Evolutionary conservation across 2,797 vertebrate genomes (phyloP), one percentile per base, ranked within the genome.

Genomic region (Halcyon leucocephala): DNA sequence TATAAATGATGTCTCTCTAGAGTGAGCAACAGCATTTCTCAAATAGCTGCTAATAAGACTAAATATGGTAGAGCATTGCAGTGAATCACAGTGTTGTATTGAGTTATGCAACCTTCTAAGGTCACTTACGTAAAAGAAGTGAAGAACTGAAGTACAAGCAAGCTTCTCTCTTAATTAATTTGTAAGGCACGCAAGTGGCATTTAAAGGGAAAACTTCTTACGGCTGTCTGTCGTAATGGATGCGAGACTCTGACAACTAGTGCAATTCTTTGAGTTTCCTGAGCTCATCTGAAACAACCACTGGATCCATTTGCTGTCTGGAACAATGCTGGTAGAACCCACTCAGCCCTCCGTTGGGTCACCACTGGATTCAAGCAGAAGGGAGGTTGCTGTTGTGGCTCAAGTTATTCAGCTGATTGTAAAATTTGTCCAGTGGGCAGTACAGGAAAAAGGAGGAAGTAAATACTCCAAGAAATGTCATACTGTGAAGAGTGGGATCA

Each of bases 31-130:
- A 86, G 92, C 31, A 0, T 93, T 96, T 97, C 94, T 97, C 91
- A 95, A 96, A 93, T 96, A 97, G 86, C 94, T 95, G 86, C 74
- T 97, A 97, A 97, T 97, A 96, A 95, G 92, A 95, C 91, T 93
- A 94, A 97, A 86, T 87, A 95, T 93, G 92, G 95, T 84, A 96
- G 93, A 96, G 73, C 61, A 39, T 92, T 74, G 73, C 83, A 86
- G 89, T 97, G 96, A 97, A 96, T 97, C 96, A 97, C 51, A 71
- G 92, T 52, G 69, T 72, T 92, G 71, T 76, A 42, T 39, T 71
- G 79, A 90, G 74, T 97, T 97, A 96, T 55, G 91, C 81, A 97
- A 96, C 82, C 4, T 20, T 79, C 84, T 89, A 94, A 97, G 94
- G 97, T 97, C 96, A 94, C 95, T 97, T 97, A 96, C 37, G 39